Evolutionary conservation across 2,888 invertebrate genomes (phyloP).

Genomic region (Digitonthophagus gazella): DNA sequence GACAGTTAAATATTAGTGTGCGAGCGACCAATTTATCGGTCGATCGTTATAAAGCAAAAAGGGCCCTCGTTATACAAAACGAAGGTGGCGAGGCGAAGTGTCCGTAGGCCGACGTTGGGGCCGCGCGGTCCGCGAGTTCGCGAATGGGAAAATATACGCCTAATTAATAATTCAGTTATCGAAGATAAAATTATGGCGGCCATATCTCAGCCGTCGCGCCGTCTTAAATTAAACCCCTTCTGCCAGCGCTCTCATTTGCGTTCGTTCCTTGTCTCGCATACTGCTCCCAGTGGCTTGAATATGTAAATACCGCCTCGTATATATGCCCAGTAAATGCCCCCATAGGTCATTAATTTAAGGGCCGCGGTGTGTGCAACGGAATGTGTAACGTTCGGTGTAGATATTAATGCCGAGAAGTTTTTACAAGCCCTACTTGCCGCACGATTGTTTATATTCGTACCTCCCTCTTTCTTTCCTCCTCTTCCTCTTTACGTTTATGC

Average conservation of each 20-base stretch:
- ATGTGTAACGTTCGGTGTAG: conserved; percentile 23
- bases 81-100: background rate
- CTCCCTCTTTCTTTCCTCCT: conserved; percentile 10
- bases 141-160: conserved; percentile 23
- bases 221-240: conserved; percentile 28
- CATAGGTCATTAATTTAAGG: conserved; percentile 30
- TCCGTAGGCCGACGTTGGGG: background rate
- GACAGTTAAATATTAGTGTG: background rate
- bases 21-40: background rate
- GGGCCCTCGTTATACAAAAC: background rate
- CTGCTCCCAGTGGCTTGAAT: conserved; percentile 15
- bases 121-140: background rate
- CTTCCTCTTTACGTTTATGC: conserved; percentile 28
- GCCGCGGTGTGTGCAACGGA: conserved; percentile 18
- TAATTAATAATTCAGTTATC: conserved; percentile 30
- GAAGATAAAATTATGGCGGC: conserved; percentile 26
- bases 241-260: background rate
- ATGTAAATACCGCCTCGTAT: conserved; percentile 31
- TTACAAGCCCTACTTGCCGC: conserved; percentile 16
- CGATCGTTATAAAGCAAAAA: background rate
- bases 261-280: background rate
- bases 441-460: conserved; percentile 7
- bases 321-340: conserved; percentile 32
- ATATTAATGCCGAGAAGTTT: conserved; percentile 23
- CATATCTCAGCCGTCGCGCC: conserved; percentile 26